phyloP scores from a whole-genome alignment of 2,888 invertebrate species.

The Acrobeloides nanus region DNA sequence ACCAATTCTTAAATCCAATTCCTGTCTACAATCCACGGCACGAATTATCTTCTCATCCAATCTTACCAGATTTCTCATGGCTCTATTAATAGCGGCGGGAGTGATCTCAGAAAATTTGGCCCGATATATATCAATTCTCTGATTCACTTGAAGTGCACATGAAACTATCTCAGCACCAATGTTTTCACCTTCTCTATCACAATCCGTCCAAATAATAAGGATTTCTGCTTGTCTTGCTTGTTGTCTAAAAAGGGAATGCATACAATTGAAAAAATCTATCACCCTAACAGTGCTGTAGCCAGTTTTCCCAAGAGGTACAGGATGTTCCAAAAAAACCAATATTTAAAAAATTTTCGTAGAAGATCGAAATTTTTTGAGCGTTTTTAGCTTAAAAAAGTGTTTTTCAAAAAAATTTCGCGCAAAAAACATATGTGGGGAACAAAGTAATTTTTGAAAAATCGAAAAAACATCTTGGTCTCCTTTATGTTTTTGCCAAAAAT shows the following conservation, averaged over 20 bases:
- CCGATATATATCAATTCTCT: slow-evolving; percentile 35
- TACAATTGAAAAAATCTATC: slow-evolving; percentile 4
- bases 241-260: slow-evolving; percentile 34
- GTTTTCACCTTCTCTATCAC: slow-evolving; percentile 98
- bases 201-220: slow-evolving; percentile 98
- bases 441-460: no score
- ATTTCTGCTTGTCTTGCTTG: slow-evolving; percentile 58
- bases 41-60: slow-evolving; percentile 71
- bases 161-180: slow-evolving; percentile 93
- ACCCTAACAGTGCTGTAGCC: not conserved
- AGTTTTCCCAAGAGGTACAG: no score
- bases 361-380: no score
- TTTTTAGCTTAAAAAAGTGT: no score
- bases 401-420: no score
- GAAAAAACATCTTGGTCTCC: no score
- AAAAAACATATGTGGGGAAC: no score
- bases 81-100: slow-evolving; percentile 69
- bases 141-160: slow-evolving; percentile 74
- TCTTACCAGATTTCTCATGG: slow-evolving; percentile 69
- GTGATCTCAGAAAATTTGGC: slow-evolving; percentile 91
- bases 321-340: no score
- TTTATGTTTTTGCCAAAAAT: no score
- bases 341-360: no score
- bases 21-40: slow-evolving; percentile 73
- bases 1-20: slow-evolving; percentile 85